Conservation (phyloP, 1,140 invertebrate genomes). For the Diabrotica virgifera region DNA sequence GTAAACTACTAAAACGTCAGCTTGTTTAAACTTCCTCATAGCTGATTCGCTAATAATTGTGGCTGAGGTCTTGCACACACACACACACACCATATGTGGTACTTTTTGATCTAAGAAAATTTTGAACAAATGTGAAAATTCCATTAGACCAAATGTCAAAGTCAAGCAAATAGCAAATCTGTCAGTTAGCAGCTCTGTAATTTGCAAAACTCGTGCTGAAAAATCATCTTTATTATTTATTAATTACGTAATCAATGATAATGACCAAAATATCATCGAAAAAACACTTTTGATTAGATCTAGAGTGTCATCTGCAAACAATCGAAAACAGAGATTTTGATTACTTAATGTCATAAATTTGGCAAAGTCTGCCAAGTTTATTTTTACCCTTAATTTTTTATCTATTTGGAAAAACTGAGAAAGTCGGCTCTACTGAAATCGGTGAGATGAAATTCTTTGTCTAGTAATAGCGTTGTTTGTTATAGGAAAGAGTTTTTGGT, state of each 20-base stretch:
- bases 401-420: not conserved
- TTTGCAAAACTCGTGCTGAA: not conserved
- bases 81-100: too few species aligned
- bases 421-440: not conserved
- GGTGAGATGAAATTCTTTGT: not conserved
- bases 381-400: slow-evolving; percentile 1
- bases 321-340: not conserved
- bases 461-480: not conserved
- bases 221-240: not conserved
- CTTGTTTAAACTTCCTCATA: too few species aligned
- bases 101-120: too few species aligned
- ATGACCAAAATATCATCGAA: not conserved
- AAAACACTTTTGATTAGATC: not conserved
- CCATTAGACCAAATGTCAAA: too few species aligned
- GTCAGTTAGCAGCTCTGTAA: not conserved
- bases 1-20: too few species aligned
- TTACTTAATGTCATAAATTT: slow-evolving; percentile 1
- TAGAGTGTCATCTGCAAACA: not conserved
- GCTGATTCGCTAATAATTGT: too few species aligned
- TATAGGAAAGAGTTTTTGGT: not conserved
- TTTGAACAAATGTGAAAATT: too few species aligned
- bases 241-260: not conserved
- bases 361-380: not conserved
- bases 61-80: too few species aligned
- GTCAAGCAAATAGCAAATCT: not conserved